A percentile compares a stretch with the other conserved stretches of the same genome.
phyloP scores from a whole-genome alignment of 2,113 vertebrate species.

The Peromyscus leucopus region DNA sequence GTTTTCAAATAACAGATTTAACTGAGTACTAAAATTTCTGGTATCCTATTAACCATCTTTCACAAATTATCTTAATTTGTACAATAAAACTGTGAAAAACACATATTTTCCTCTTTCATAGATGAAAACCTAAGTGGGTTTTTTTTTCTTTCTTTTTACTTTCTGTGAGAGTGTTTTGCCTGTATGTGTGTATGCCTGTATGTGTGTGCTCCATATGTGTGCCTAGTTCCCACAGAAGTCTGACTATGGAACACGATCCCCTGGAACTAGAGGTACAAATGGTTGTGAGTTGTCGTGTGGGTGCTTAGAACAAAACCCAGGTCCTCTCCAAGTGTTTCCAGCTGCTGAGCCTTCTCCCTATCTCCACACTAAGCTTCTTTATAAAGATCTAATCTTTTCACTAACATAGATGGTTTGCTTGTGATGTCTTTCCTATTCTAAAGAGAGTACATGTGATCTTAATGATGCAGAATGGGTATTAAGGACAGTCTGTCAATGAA shows the following conservation, averaged over 20 bases:
- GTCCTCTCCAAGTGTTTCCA: neutral
- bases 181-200: neutral
- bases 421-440: neutral
- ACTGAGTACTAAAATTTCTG: neutral
- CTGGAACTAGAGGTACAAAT: neutral
- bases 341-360: too few relatives aligned
- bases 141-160: neutral
- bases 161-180: neutral
- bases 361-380: neutral
- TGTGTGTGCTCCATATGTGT: neutral
- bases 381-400: neutral
- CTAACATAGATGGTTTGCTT: neutral
- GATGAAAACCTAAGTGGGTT: neutral
- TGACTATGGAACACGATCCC: neutral
- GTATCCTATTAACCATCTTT: neutral
- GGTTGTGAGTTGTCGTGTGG: neutral
- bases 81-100: neutral
- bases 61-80: neutral
- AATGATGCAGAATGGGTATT: neutral
- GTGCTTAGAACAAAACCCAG: neutral
- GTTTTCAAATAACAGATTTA: neutral
- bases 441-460: neutral
- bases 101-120: neutral
- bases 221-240: neutral
- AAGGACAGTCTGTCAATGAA: neutral